Evolutionary conservation across 2,113 vertebrate genomes (phyloP).

Genomic region (Epinephelus cyanopodus): DNA sequence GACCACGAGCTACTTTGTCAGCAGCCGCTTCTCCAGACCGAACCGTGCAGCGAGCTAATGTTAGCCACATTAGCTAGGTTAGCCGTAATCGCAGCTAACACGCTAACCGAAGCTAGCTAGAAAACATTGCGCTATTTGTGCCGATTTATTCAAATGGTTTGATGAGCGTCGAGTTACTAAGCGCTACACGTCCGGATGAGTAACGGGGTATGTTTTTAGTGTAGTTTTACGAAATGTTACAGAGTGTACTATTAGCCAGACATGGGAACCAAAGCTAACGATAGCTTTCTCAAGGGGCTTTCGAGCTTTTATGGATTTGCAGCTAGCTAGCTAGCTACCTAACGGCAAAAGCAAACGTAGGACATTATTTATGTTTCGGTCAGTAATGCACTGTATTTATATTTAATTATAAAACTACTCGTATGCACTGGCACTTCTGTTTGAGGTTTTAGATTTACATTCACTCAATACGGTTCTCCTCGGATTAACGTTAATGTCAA

Average conservation of each 20-base stretch:
- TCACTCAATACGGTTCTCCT: not conserved
- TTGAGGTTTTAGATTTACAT: not conserved
- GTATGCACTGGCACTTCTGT: rapidly evolving
- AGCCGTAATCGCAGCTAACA: slow-evolving; percentile 37
- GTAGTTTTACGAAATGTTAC: not conserved
- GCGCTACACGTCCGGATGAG: not conserved
- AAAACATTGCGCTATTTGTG: not conserved
- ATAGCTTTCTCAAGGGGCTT: slow-evolving; percentile 37
- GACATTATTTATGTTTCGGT: not conserved
- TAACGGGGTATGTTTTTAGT: not conserved
- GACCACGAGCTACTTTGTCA: slow-evolving; percentile 37
- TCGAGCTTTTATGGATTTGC: slow-evolving; percentile 18
- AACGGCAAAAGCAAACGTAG: not conserved
- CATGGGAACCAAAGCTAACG: slow-evolving; percentile 46
- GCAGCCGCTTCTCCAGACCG: slow-evolving; percentile 30
- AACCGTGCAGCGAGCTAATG: slow-evolving; percentile 46
- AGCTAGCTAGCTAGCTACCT: slow-evolving; percentile 18
- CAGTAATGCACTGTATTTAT: not conserved
- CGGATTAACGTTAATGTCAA: not conserved
- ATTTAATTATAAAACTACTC: rapidly evolving
- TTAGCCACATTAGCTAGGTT: slow-evolving; percentile 48
- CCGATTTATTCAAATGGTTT: not conserved
- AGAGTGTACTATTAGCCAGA: not conserved
- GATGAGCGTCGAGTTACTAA: not conserved
- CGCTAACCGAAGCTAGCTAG: not conserved